Evolutionary conservation across 2,888 invertebrate species (phyloP), one percentile per base, ranked within the genome.

Genomic region (Gastrophysa polygoni): DNA sequence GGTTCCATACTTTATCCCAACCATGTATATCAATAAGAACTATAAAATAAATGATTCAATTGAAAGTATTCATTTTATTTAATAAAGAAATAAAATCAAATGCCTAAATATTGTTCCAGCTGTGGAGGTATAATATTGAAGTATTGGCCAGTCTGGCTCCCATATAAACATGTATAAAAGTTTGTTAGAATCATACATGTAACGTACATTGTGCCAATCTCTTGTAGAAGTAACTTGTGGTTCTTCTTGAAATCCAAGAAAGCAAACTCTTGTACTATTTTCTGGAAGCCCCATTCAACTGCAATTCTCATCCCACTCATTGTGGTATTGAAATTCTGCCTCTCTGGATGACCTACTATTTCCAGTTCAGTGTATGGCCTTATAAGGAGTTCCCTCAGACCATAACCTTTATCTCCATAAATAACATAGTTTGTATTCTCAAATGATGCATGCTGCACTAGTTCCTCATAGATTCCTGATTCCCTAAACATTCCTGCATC

Each of bases 281-380:
- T 70, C 14, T 50, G 43, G 56, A 67, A 71, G n/a, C 68, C 65
- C 68, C 65, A 71, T 56, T 68, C 69, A 18, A 69, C 71, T 29
- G 54, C 14, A 10, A 59, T 49, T 32, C 64, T 64, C 14, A 67
- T 8, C 8, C 6, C 20, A 46, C 62, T 68, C 68, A 66, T 68
- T 7, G 58, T 38, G 17, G 18, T 44, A 57, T 66, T 66, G 44
- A 68, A 66, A 16, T 48, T 7, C 29, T 59, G 56, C 14, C 51
- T 56, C 18, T 59, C 49, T 47, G 52, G 34, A 56, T 68, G 57
- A 46, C 63, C 47, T 11, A n/a, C 17, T 21, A 56, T 51, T 56
- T 56, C 48, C 18, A 61, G 48, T 28, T 28, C 21, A 44, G 44
- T 43, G 28, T 16, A 46, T 24, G 44, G 55, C n/a, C 55, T 44